Evolutionary conservation across 2,888 invertebrate genomes (phyloP), one percentile per base, ranked within the genome.

Genomic region (Mimachlamys varia): DNA sequence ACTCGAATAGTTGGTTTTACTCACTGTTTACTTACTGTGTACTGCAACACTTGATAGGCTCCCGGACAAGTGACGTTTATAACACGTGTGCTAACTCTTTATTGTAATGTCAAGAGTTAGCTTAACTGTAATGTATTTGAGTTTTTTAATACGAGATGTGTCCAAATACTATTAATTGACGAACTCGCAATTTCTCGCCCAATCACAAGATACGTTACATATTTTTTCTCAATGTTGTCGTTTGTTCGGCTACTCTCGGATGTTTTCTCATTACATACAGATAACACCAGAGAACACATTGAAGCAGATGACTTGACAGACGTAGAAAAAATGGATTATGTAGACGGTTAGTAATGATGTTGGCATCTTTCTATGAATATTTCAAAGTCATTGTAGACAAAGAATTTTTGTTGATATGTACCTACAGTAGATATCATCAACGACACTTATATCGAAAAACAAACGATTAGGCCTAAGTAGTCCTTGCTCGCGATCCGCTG

Each of bases 251-350:
- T 44, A 49, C n/a, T 27, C 88, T 90, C 58, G 88, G 90, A 58
- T 55, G 22, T 62, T 58, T 22, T 88, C 90, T 0, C 58, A 76
- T 1, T 7, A 15, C 4, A 12, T 1, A 15, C n/a, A n/a, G 62
- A 58, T 44, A 88, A 17, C 53, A 55, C 38, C 44, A 90, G 88
- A 62, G 90, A n/a, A 44, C 37, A 27, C 13, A 2, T 89, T 49
- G 53, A 87, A 88, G 88, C 87, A 87, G n/a, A 87, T 89, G 87
- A 89, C 44, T 38, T 44, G 76, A 27, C 76, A 38, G 62, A 55
- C 55, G 33, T n/a, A 88, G 88, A 87, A 90, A 87, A 90, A 44
- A 90, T 90, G 90, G 90, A 90, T 38, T 90, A 44, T 88, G 58
- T 90, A 88, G 90, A 90, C 37, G 90, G 90, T 90, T n/a, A 58